Base-by-base conservation (phyloP, 2,888 invertebrate genomes). In the Rhopalosiphum nymphaeae region DNA sequence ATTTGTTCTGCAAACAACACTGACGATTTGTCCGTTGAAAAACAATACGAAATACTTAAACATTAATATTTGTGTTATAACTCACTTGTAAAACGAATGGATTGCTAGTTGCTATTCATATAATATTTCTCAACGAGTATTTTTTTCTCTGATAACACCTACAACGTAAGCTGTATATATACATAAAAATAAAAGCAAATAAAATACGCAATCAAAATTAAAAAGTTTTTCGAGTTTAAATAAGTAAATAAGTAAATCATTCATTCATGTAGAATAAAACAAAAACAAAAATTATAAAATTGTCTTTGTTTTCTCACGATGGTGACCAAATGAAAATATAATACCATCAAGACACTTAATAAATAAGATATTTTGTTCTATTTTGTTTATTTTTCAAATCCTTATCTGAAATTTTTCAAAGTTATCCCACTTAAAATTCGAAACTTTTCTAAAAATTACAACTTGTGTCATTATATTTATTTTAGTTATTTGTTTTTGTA, bases 151-250 rank as follows among this genome's bases (percentile, higher is more conserved):
- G 25, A 46, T 90, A 89, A 42, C 61, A 46, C 61, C 46, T 61
- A 57, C 42, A 57, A 26, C 56, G 29, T 85, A 85, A 91, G 56
- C 44, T 21, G 29, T 36, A 29, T 42, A 25, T 25, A 56, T 26
- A 26, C 29, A 46, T 91, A n/a, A 53, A 56, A 91, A 91, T 91
- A 44, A 57, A 84, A 53, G 46, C 46, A 29, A 53, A 91, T 36
- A 78, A 49, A 90, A 91, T 57, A 44, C 78, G 21, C 36, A 85
- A 91, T 85, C 91, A 91, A 91, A 91, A 42, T 85, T 11, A 85
- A 85, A 57, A 91, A 91, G 56, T 91, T 91, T 91, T 91, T n/a
- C 25, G 3, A 44, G n/a, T 91, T 57, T 44, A 85, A 91, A 91
- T 85, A 44, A 85, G 56, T 56, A 91, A 85, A 85, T 84, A 44